A percentile compares a stretch with the other conserved stretches of the same genome.
phyloP scores from a whole-genome alignment of 2,888 invertebrate genomes.

The Marronus borbonicus region DNA sequence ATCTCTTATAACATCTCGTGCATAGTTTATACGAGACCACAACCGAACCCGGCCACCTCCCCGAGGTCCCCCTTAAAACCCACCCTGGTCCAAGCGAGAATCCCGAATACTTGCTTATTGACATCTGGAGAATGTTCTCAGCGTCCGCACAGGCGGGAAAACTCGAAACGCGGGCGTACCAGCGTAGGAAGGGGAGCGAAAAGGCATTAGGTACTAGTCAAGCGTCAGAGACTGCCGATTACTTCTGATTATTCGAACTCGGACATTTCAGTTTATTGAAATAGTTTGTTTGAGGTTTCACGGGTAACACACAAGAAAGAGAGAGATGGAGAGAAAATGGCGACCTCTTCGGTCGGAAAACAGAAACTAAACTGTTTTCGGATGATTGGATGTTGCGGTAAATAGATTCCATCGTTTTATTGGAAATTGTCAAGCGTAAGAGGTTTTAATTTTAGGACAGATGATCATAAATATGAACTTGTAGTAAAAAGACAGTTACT shows the following conservation, averaged over 20 bases:
- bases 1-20: not conserved
- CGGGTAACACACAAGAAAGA: conserved; percentile 16
- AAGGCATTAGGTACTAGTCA: not conserved
- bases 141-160: not conserved
- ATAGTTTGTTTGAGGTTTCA: conserved; percentile 59
- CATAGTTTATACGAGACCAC: conserved; percentile 8
- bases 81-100: not conserved
- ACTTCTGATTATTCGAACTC: conserved; percentile 53
- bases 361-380: conserved; percentile 3
- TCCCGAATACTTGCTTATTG: conserved; percentile 8
- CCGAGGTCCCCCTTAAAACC: not conserved
- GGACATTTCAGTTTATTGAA: conserved; percentile 56
- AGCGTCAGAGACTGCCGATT: conserved; percentile 51
- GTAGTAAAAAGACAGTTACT: too few species aligned
- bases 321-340: not conserved
- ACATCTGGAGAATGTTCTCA: not conserved
- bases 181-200: too few species aligned
- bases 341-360: not conserved
- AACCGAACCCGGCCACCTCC: not conserved
- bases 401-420: too few species aligned
- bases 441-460: too few species aligned
- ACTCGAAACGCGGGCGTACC: too few species aligned
- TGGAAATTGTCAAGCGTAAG: too few species aligned
- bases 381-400: too few species aligned
- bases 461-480: too few species aligned